Base-by-base conservation (phyloP, 2,797 vertebrate species). In the Manis javanica region DNA sequence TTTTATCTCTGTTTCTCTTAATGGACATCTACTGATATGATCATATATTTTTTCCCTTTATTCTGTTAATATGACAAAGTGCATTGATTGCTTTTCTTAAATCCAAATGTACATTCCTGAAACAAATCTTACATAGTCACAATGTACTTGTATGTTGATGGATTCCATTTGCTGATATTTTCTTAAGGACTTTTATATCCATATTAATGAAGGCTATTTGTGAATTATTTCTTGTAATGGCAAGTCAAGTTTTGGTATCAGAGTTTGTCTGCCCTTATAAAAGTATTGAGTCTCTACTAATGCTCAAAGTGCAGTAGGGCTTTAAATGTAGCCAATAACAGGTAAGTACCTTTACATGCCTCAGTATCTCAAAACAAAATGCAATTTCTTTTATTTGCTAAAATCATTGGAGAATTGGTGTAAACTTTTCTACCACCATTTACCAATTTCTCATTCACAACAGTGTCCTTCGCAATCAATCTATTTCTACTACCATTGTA, bases 281-380 rank as follows among this genome's bases (percentile, higher is more conserved):
- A 77, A 87, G 39, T 51, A 82, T 15, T 46, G 34, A 55, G 24
- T 69, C 46, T 53, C 51, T 83, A 82, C 16, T 87, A 93, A 69
- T 59, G 29, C 7, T 39, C 42, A 78, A 21, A 51, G 21, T 64
- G 7, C 84, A 82, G 15, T 10, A 39, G 14, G 49, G 34, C 64
- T 88, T 96, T 51, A 49, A 68, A 61, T 78, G 87, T 29, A 88
- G 21, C 53, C 31, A 81, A 12, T 89, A 85, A 55, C 26, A 79
- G 13, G 55, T n/a, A 21, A 8, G 18, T 19, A 84, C 19, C 5
- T 85, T 89, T 64, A 74, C 61, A 29, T 95, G 5, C 9, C 2
- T 12, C 23, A 29, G 8, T 12, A 2, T 87, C 14, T 85, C 42
- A 64, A 86, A 96, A 42, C 21, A 68, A 29, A 3, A 46, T n/a